These are phyloP conservation scores for Harpagifer antarcticus DNA, from an alignment of 2,797 vertebrate species.

Conservation along the genomic window DNA sequence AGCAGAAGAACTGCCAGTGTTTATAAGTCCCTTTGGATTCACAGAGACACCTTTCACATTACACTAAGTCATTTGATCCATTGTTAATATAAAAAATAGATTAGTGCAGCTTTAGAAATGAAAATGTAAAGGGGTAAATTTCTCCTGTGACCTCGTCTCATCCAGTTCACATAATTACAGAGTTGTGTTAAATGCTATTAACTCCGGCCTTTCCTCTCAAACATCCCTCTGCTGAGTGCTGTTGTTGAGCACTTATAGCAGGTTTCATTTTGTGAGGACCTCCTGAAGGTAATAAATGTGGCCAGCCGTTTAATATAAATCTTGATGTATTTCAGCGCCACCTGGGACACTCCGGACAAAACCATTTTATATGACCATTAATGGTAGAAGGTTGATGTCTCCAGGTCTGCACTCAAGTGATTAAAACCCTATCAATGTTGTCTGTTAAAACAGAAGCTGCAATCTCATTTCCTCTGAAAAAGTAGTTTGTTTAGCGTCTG, in stretches of 20 bases:
- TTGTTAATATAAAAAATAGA: slow-evolving; percentile 18
- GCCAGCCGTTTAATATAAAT: slow-evolving; percentile 33
- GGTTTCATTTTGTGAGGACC: slow-evolving; percentile 7
- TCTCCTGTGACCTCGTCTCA: slow-evolving; percentile 26
- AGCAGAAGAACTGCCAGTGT: neutral
- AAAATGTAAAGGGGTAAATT: slow-evolving; percentile 7
- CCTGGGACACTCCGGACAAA: slow-evolving; percentile 22
- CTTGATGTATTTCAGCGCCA: slow-evolving; percentile 15
- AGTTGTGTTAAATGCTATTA: slow-evolving; percentile 16
- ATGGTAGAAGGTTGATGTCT: neutral
- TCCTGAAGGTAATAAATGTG: slow-evolving; percentile 19
- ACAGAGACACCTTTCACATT: slow-evolving; percentile 21
- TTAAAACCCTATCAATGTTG: slow-evolving; percentile 5
- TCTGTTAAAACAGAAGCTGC: slow-evolving; percentile 16
- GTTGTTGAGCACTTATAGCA: neutral
- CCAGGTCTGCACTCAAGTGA: slow-evolving; percentile 7
- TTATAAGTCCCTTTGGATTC: slow-evolving; percentile 12
- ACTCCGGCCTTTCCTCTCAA: slow-evolving; percentile 9
- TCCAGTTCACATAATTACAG: slow-evolving; percentile 5
- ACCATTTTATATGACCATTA: slow-evolving; percentile 24
- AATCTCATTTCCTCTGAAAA: slow-evolving; percentile 18
- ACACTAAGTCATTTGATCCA: slow-evolving; percentile 15
- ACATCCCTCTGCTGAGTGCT: neutral
- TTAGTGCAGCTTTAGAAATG: slow-evolving; percentile 15
- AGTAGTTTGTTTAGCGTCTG: slow-evolving; percentile 27